Evolutionary conservation across 1,140 invertebrate genomes (phyloP), one percentile per base, ranked within the genome.

Genomic region (Psix sp.): DNA sequence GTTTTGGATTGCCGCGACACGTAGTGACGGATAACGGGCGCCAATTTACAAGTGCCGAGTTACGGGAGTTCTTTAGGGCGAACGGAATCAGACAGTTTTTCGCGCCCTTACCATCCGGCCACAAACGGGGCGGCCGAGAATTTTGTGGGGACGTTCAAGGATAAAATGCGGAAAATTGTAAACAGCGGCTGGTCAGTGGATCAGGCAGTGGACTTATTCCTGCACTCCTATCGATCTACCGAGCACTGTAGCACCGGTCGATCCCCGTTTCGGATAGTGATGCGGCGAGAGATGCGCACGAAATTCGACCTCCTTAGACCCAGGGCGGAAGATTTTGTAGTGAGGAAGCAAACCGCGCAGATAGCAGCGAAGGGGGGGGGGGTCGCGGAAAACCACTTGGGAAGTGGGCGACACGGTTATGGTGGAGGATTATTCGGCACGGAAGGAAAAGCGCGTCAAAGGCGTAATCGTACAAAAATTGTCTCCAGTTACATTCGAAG

Each of bases 71-170:
- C 51, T 40, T 77, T 10, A 39, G 52, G 38, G 5, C 24, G 18
- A 74, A 80, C 40, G 72, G 66, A 13, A 60, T 84, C 6, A 76
- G 76, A 21, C 81, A 78, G 43, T 7, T 78, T 78, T 24, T 54
- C 76, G 16, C 59, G 81, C 11, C 79, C 80, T 1, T 62, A 77
- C n/a, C 75, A 84, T 43, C 82, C 82, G 21, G 76, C 81, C 0
- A 81, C 79, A n/a, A 83, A 84, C 56, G 81, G 81, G 0, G 71
- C 75, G 6, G 80, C 81, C 0, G 80, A 83, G 60, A 76, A 82
- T 14, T 74, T 79, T 52, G 75, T 82, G 0, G 77, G 75, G 51
- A 77, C 71, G 13, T 78, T 84, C 46, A 83, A 82, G 72, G 51
- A 67, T 51, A 81, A 78, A 75, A 71, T 77, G 15, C 18, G 11